Evolutionary conservation across 2,888 invertebrate species (phyloP).

Genomic region (Acrobasis repandana): DNA sequence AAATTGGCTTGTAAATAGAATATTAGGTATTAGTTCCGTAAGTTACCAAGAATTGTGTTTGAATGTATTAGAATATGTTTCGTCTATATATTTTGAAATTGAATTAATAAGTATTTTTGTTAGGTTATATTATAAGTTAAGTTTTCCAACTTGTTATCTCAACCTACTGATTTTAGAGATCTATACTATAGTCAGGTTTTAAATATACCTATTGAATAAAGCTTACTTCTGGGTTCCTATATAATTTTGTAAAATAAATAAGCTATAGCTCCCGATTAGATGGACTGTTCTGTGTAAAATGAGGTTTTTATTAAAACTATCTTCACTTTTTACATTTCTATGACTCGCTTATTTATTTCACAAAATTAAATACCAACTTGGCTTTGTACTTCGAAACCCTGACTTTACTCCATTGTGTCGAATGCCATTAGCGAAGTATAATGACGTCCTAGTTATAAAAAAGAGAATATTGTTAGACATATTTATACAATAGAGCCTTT

Average conservation of each 20-base stretch:
- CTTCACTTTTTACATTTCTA: too few relatives aligned
- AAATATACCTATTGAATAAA: not conserved
- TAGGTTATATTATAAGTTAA: constrained; percentile 23
- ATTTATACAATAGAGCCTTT: constrained; percentile 47
- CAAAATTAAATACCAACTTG: not conserved
- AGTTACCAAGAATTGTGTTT: constrained; percentile 3
- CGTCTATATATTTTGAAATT: constrained; percentile 2
- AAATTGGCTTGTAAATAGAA: constrained; percentile 42
- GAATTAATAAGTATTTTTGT: constrained; percentile 36
- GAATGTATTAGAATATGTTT: constrained; percentile 6
- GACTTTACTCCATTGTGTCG: constrained; percentile 43
- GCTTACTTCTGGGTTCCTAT: not conserved
- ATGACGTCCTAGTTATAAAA: constrained; percentile 25
- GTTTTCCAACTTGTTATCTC: constrained; percentile 38
- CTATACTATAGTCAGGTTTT: not conserved
- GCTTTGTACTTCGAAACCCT: not conserved
- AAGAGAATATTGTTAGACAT: constrained; percentile 37
- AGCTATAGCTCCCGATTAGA: not conserved
- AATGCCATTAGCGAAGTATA: constrained; percentile 69
- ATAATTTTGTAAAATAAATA: not conserved
- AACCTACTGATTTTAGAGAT: constrained; percentile 39
- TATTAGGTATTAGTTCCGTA: constrained; percentile 5
- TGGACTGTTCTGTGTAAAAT: too few relatives aligned
- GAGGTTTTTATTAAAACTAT: too few relatives aligned
- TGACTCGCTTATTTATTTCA: not conserved